A percentile compares a stretch with the other conserved stretches of the same genome.
phyloP scores from a whole-genome alignment of 2,797 vertebrate genomes.

The Sparus aurata region DNA sequence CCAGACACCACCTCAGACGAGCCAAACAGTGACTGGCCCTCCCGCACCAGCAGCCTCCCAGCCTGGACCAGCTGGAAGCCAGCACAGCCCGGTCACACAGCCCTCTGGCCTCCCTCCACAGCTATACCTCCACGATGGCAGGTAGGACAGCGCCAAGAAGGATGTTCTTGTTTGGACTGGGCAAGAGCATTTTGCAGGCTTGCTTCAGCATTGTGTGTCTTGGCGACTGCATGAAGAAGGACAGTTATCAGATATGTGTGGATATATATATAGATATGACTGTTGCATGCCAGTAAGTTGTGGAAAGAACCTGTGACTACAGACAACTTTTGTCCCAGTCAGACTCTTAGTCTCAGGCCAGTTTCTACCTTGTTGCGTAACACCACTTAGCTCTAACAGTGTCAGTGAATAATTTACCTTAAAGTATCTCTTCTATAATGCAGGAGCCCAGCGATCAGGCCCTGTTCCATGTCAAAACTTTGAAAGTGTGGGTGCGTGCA shows the following conservation, averaged over 20 bases:
- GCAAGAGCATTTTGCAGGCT: not conserved
- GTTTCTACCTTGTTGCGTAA: slow-evolving; percentile 62
- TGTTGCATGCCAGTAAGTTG: slow-evolving; percentile 27
- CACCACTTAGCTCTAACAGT: slow-evolving; percentile 73
- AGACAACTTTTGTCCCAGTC: slow-evolving; percentile 41
- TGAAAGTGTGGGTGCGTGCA: slow-evolving; percentile 43
- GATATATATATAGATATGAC: not conserved
- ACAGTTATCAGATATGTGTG: slow-evolving; percentile 22
- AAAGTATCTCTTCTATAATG: slow-evolving; percentile 78
- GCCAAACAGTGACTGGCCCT: slow-evolving; percentile 71
- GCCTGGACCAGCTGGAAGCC: slow-evolving; percentile 68
- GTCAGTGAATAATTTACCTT: slow-evolving; percentile 81
- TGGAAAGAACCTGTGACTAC: slow-evolving; percentile 46
- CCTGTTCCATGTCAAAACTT: slow-evolving; percentile 52
- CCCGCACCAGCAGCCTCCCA: slow-evolving; percentile 73
- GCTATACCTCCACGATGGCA: slow-evolving; percentile 96
- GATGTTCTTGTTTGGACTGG: slow-evolving; percentile 16
- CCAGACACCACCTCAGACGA: slow-evolving; percentile 73
- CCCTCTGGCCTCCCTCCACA: slow-evolving; percentile 91
- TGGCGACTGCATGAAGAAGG: not conserved
- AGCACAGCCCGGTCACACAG: slow-evolving; percentile 87
- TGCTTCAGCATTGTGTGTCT: not conserved
- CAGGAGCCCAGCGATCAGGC: slow-evolving; percentile 60
- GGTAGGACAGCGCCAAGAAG: slow-evolving; percentile 82
- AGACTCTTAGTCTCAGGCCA: slow-evolving; percentile 40